A percentile compares a stretch with the other conserved stretches of the same genome.
Evolutionary conservation across 2,797 vertebrate species (phyloP).

Genomic region (Oryzias dopingdopingensis): DNA sequence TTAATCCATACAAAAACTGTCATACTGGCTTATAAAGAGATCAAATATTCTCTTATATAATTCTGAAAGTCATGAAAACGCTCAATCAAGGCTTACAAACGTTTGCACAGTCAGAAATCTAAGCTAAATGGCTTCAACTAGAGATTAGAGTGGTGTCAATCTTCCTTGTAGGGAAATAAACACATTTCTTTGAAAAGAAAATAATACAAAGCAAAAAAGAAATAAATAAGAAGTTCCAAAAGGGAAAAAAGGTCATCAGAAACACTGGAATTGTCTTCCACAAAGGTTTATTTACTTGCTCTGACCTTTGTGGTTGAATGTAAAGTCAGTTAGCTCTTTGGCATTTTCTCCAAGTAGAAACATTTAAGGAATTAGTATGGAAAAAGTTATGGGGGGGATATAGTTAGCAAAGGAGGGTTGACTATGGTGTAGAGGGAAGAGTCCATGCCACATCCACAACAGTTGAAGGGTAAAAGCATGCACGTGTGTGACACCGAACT

Average conservation of each 20-base stretch:
- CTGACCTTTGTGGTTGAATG: constrained; percentile 8
- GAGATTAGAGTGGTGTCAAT: constrained; percentile 4
- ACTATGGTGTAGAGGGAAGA: constrained; percentile 22
- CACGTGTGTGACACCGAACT: constrained; percentile 39
- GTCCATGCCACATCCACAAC: constrained; percentile 17
- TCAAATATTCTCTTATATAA: background rate
- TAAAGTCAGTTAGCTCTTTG: constrained; percentile 12
- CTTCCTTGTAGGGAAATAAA: constrained; percentile 2
- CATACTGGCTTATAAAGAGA: background rate
- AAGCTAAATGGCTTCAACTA: too few species aligned
- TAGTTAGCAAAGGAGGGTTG: constrained; percentile 22
- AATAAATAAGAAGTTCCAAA: constrained; percentile 33
- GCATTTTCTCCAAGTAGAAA: constrained; percentile 10
- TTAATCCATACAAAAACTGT: too few species aligned
- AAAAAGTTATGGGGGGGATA: constrained; percentile 11
- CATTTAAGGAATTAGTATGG: constrained; percentile 27
- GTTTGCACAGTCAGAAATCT: background rate
- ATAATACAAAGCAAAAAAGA: constrained; percentile 2
- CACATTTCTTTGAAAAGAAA: background rate
- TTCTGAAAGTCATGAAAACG: background rate
- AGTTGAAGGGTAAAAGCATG: constrained; percentile 22
- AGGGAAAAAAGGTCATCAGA: constrained; percentile 17
- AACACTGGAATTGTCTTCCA: constrained; percentile 5
- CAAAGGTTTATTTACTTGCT: constrained; percentile 9
- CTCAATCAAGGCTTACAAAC: background rate